phyloP scores from a whole-genome alignment of 35 echinoderm and acorn worm genomes.

The Hemicentrotus pulcherrimus region DNA sequence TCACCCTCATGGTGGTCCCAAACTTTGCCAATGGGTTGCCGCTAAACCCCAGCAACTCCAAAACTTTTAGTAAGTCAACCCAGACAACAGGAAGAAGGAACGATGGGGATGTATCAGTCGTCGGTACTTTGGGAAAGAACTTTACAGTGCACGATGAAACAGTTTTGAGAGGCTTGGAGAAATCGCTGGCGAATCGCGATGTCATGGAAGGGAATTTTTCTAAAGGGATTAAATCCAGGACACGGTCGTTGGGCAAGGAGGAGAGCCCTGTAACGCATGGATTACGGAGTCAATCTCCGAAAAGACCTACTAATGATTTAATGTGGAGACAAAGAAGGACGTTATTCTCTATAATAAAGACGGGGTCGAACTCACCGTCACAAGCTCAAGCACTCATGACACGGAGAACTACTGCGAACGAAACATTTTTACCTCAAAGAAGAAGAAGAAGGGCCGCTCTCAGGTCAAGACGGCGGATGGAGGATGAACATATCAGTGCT shows the following conservation, averaged over 20 bases:
- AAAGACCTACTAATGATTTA: neutral
- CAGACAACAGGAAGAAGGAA: neutral
- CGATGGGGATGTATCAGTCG: neutral
- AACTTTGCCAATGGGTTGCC: slow-evolving; percentile 25
- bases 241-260: neutral
- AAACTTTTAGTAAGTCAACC: neutral
- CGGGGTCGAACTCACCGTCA: neutral
- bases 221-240: neutral
- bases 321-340: neutral
- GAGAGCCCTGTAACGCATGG: neutral
- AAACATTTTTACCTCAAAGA: neutral
- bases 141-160: neutral
- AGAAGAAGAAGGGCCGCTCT: neutral
- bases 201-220: neutral
- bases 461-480: neutral
- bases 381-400: neutral
- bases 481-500: neutral
- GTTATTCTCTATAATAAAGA: neutral
- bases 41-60: neutral
- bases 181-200: neutral
- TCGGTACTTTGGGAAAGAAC: neutral
- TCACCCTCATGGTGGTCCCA: neutral
- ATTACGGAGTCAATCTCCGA: neutral
- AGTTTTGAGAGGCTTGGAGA: neutral
- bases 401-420: neutral